Percentiles rank a stretch among this genome's conserved stretches.
Evolutionary conservation across 2,797 vertebrate genomes (phyloP).

Genomic region (Pempheris klunzingeri): DNA sequence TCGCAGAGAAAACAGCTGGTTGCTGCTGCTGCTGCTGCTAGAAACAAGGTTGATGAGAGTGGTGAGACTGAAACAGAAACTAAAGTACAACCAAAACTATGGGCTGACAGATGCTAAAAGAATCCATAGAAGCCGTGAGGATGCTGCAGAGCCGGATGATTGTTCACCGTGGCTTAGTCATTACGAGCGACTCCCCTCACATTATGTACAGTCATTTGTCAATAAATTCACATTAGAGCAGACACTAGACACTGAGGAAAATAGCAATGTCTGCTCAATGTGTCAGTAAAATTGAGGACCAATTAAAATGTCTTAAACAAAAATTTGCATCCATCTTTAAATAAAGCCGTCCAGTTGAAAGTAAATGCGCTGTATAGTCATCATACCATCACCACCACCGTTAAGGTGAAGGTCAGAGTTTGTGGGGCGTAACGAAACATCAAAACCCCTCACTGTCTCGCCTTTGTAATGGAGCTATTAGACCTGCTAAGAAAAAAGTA

Average conservation of each 20-base stretch:
- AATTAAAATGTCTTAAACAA: slow-evolving; percentile 1
- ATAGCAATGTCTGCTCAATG: neutral
- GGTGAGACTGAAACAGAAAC: neutral
- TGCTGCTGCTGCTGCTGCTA: no score
- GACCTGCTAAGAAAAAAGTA: slow-evolving; percentile 35
- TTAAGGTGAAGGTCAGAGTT: slow-evolving; percentile 25
- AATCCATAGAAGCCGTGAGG: neutral
- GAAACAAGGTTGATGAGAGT: neutral
- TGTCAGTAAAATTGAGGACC: neutral
- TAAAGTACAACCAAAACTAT: neutral
- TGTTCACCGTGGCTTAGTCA: neutral
- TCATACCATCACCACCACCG: no score
- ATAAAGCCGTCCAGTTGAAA: neutral
- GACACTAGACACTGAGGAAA: neutral
- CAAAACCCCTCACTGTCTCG: neutral
- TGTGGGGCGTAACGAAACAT: slow-evolving; percentile 14
- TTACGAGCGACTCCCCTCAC: neutral
- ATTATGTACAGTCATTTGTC: neutral
- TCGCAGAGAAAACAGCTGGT: no score
- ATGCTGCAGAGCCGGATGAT: no score
- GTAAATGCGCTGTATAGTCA: slow-evolving; percentile 35
- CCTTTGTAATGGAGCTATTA: slow-evolving; percentile 18
- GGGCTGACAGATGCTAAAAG: no score
- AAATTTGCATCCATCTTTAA: slow-evolving; percentile 11
- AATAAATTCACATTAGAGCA: no score